These are phyloP conservation scores for Leptinotarsa tumamoca DNA, from an alignment of 2,888 invertebrate genomes.

Conservation along the genomic window DNA sequence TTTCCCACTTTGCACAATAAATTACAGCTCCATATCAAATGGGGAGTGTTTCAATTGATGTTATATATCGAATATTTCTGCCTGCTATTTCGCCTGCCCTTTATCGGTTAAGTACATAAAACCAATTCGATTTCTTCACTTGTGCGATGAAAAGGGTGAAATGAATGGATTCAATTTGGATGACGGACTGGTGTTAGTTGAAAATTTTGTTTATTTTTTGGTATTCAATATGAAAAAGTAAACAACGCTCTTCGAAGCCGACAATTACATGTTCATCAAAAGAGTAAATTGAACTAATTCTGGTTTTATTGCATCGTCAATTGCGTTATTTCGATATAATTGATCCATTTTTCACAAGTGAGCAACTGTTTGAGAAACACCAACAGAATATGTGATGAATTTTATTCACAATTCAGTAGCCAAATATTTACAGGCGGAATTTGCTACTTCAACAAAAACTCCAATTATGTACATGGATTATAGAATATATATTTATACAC, in stretches of 20 bases:
- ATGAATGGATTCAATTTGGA: not conserved
- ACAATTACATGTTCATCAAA: too few species aligned
- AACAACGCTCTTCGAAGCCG: not conserved
- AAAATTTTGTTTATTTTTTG: not conserved
- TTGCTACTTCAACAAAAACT: too few species aligned
- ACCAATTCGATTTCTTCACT: constrained; percentile 6
- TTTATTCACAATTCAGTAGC: too few species aligned
- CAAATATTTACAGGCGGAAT: too few species aligned
- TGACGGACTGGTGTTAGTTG: not conserved
- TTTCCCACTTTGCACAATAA: constrained; percentile 10
- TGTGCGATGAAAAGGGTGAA: not conserved
- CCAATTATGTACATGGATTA: too few species aligned
- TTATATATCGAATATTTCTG: constrained; percentile 5
- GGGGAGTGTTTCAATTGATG: not conserved
- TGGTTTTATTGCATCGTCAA: too few species aligned
- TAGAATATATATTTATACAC: too few species aligned
- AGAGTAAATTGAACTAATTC: too few species aligned
- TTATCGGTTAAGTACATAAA: not conserved
- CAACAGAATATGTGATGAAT: too few species aligned
- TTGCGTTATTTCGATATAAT: too few species aligned
- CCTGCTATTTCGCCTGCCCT: constrained; percentile 9
- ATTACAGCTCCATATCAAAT: not conserved
- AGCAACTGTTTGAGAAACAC: too few species aligned
- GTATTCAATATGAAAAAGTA: not conserved
- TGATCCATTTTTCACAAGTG: too few species aligned